Evolutionary conservation across 2,888 invertebrate genomes (phyloP), one percentile per base, ranked within the genome.

Genomic region (Drosophila monieri): DNA sequence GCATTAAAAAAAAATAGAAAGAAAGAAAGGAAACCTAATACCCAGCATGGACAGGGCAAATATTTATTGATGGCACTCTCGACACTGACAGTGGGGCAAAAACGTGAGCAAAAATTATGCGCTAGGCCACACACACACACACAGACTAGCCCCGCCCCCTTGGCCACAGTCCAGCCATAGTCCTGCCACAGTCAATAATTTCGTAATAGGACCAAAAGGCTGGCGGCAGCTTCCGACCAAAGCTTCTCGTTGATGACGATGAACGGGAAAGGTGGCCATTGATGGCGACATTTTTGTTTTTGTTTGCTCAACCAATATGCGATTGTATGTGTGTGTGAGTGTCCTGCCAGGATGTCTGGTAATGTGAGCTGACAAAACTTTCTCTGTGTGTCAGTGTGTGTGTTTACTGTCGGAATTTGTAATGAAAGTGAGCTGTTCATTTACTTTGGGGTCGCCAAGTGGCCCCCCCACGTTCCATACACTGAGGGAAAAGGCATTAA

Each of bases 401-500:
- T 86, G 87, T 78, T 84, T 84, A 73, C 75, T 74, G 75, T 84
- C 69, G 74, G 80, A 78, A 85, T 88, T 84, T 74, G 87, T 84
- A 81, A 86, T 80, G 85, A 89, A 78, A 78, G 77, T 76, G 77
- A 84, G 88, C 78, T 88, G 84, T 88, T 84, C 86, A 88, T 83
- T 85, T 88, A 77, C 85, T 81, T 85, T 87, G 74, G 72, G 85
- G 85, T 80, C 87, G 74, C 67, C 87, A 84, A 84, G 74, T 80
- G 80, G 78, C 85, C 73, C 59, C 44, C 58, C 61, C 54, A 69
- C 37, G 41, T 58, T 12, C 14, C 43, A 27, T 43, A 25, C 61
- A 60, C 61, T 57, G 59, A 4, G 9, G 18, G 14, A 35, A 58
- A 23, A 35, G 0, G 1, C 5, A 6, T 21, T 21, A 21, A 43